Conservation (phyloP, 2,113 vertebrate genomes). For the Neodon shergylaensis region DNA sequence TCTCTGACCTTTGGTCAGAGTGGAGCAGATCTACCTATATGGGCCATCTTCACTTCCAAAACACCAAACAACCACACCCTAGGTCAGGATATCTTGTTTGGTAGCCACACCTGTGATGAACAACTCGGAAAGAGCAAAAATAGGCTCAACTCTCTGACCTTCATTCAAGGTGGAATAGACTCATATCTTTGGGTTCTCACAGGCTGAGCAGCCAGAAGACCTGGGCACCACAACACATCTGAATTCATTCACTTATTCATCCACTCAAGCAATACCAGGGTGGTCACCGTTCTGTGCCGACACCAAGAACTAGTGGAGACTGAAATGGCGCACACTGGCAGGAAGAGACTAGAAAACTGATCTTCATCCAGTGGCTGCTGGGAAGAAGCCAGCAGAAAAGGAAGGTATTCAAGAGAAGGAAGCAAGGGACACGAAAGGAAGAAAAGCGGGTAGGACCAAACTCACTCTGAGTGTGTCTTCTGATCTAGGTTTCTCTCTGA, state of each 20-base stretch:
- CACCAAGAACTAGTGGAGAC: neutral
- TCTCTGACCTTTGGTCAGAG: too few relatives aligned
- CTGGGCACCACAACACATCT: neutral
- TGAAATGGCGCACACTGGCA: neutral
- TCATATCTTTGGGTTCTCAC: too few relatives aligned
- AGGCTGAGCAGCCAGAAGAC: neutral
- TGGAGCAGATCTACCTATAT: too few relatives aligned
- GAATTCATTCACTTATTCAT: neutral
- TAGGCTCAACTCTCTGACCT: too few relatives aligned
- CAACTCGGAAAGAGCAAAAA: too few relatives aligned
- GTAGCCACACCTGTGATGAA: too few relatives aligned
- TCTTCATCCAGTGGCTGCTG: neutral
- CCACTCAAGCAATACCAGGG: neutral
- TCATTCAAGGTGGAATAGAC: too few relatives aligned
- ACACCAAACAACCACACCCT: too few relatives aligned
- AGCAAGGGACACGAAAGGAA: neutral
- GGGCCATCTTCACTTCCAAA: too few relatives aligned
- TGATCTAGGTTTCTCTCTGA: neutral
- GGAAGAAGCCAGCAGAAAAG: rapidly evolving
- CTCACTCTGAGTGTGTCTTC: neutral
- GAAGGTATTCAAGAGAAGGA: neutral
- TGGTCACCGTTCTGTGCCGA: neutral
- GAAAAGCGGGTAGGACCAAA: neutral
- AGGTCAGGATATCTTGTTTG: too few relatives aligned
- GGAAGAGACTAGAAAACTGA: neutral